These are phyloP conservation scores for Drosophila pseudoananassae DNA, from an alignment of 1,140 invertebrate genomes.

Conservation along the genomic window DNA sequence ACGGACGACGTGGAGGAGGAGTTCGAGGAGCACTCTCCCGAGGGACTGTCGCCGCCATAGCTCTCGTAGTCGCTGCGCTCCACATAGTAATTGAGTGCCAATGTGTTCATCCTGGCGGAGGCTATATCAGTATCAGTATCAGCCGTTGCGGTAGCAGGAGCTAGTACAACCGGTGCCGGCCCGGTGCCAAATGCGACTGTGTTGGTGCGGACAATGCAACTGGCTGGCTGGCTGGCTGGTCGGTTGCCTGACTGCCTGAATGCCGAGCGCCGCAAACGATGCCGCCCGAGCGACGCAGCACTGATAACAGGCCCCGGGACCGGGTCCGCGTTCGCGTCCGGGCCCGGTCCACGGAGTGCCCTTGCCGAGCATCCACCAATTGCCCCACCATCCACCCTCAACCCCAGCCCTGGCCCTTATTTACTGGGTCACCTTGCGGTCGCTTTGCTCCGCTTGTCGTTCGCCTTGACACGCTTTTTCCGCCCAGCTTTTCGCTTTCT, in stretches of 20 bases:
- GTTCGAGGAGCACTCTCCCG: slow-evolving; percentile 45
- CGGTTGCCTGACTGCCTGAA: slow-evolving; percentile 31
- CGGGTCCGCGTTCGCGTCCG: slow-evolving; percentile 25
- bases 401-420: slow-evolving; percentile 39
- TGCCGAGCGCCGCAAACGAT: slow-evolving; percentile 45
- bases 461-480: slow-evolving; percentile 74
- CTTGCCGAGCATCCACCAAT: slow-evolving; percentile 33
- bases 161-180: slow-evolving; percentile 74
- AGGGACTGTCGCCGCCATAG: slow-evolving; percentile 50
- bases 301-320: slow-evolving; percentile 60
- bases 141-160: slow-evolving; percentile 20
- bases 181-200: slow-evolving; percentile 81
- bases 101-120: slow-evolving; percentile 52
- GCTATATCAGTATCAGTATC: neutral
- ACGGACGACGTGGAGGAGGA: slow-evolving; percentile 25
- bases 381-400: slow-evolving; percentile 2
- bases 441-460: slow-evolving; percentile 26
- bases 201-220: slow-evolving; percentile 80
- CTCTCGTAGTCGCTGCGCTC: slow-evolving; percentile 70
- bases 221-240: slow-evolving; percentile 45
- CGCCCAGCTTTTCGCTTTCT: slow-evolving; percentile 21
- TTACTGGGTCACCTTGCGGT: slow-evolving; percentile 75
- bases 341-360: slow-evolving; percentile 32
- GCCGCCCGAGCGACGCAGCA: slow-evolving; percentile 49
- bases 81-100: slow-evolving; percentile 70